phyloP scores from a whole-genome alignment of 2,797 vertebrate genomes.

The Leucoraja ocellata region DNA sequence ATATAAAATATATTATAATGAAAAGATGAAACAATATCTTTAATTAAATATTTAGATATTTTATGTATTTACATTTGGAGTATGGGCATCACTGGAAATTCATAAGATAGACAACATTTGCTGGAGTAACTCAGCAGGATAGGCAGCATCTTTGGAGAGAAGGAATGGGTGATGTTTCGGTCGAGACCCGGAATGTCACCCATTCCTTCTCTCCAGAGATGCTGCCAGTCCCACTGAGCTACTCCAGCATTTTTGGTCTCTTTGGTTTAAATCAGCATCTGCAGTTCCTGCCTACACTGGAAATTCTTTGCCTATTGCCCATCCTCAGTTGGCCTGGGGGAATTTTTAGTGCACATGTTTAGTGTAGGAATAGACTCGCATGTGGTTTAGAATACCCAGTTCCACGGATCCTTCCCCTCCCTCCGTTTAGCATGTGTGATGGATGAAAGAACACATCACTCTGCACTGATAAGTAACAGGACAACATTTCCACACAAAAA shows the following conservation, averaged over 20 bases:
- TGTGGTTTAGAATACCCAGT: neutral
- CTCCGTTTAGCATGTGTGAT: neutral
- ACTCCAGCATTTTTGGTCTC: too few species aligned
- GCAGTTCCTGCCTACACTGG: neutral
- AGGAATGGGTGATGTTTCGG: too few species aligned
- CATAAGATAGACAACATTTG: neutral
- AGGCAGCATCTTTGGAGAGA: too few species aligned
- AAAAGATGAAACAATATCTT: too few species aligned
- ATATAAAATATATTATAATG: too few species aligned
- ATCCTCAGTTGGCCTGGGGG: neutral
- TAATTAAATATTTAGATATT: neutral
- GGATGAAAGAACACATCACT: neutral
- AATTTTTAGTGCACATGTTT: neutral
- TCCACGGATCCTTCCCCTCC: too few species aligned
- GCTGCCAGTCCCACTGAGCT: too few species aligned
- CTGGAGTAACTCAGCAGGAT: too few species aligned
- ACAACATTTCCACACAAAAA: neutral
- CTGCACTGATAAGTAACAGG: neutral
- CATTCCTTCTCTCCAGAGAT: too few species aligned
- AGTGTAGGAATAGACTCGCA: neutral
- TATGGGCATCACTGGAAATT: neutral
- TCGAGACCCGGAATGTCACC: too few species aligned
- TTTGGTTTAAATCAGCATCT: too few species aligned
- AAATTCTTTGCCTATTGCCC: neutral
- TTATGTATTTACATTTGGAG: neutral